phyloP scores from a whole-genome alignment of 2,797 vertebrate species.

The Oreortyx pictus region DNA sequence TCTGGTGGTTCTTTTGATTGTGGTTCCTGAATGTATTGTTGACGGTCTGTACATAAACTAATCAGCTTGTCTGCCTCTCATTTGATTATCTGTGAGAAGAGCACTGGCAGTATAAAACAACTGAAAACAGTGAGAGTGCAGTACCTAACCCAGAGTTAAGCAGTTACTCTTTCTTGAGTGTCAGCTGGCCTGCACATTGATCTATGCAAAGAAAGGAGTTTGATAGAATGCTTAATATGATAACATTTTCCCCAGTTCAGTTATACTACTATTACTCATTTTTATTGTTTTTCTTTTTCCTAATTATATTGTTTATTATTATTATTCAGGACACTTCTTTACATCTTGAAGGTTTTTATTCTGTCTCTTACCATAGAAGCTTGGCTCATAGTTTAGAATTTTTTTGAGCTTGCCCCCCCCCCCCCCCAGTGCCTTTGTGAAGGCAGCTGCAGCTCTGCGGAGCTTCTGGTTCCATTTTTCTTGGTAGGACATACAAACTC shows the following conservation, averaged over 20 bases:
- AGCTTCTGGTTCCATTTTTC: not conserved
- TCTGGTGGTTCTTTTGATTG: not conserved
- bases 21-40: not conserved
- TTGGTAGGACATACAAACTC: not conserved
- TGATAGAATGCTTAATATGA: not conserved
- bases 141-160: not conserved
- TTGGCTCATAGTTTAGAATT: not conserved
- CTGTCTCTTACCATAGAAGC: not conserved
- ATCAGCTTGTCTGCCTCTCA: not conserved
- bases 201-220: not conserved
- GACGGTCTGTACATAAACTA: not conserved
- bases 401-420: not conserved
- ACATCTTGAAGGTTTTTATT: not conserved
- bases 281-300: not conserved
- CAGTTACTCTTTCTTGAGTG: not conserved
- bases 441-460: not conserved
- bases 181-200: not conserved
- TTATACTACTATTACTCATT: not conserved
- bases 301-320: not conserved
- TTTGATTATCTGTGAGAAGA: not conserved
- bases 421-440: not conserved
- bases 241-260: not conserved
- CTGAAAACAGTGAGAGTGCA: not conserved
- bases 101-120: not conserved
- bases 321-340: not conserved